Percentiles rank a stretch among this genome's conserved stretches.
Evolutionary conservation across 2,113 vertebrate genomes (phyloP).

Genomic region (Nymphicus hollandicus): DNA sequence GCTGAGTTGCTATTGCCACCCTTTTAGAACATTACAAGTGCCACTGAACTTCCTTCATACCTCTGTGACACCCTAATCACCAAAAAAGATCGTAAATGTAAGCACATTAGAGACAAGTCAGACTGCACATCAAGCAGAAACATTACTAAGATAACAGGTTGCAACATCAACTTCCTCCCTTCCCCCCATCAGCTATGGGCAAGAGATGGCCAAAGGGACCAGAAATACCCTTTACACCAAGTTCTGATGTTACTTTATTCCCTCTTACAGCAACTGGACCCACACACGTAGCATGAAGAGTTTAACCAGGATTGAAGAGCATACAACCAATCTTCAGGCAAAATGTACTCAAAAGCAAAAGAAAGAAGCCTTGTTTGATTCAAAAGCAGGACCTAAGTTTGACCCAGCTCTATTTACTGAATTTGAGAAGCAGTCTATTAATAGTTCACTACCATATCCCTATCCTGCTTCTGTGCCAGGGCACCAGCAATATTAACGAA

Average conservation of each 20-base stretch:
- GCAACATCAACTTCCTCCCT: neutral
- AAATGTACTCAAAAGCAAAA: neutral
- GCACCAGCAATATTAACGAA: neutral
- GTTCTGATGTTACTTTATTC: neutral
- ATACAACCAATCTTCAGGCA: neutral
- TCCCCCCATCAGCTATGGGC: neutral
- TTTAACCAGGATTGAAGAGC: neutral
- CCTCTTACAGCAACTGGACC: neutral
- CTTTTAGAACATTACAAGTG: neutral
- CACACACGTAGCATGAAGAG: neutral
- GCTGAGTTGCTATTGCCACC: neutral
- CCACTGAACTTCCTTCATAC: neutral
- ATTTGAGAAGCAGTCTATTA: slow-evolving; percentile 49
- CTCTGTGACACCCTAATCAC: neutral
- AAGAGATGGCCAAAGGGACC: neutral
- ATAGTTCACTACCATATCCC: slow-evolving; percentile 12
- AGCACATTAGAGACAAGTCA: accelerated
- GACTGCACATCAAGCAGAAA: accelerated
- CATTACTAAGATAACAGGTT: neutral
- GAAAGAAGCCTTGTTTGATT: neutral
- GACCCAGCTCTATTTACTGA: slow-evolving; percentile 13
- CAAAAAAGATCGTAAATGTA: neutral
- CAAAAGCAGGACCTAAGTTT: neutral
- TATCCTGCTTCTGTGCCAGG: neutral
- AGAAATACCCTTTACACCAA: neutral